Conservation (phyloP, 2,888 invertebrate genomes). For the Apoda limacodes region DNA sequence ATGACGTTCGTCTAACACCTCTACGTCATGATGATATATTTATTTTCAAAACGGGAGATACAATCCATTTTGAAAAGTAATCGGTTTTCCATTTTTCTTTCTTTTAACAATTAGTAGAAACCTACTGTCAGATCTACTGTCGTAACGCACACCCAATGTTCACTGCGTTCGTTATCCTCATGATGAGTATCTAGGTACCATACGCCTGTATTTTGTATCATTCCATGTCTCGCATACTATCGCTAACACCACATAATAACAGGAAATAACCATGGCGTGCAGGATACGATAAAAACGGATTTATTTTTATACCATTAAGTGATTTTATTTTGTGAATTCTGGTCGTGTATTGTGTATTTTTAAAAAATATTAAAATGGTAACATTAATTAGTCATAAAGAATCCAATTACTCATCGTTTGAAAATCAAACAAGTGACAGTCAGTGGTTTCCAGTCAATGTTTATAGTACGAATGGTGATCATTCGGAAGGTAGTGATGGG, state of each 20-base stretch:
- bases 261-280: conserved; percentile 49
- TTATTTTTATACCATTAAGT: conserved; percentile 15
- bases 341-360: conserved; percentile 31
- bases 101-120: neutral
- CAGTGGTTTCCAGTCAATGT: conserved; percentile 36
- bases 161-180: no score
- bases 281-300: conserved; percentile 58
- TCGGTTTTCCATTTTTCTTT: no score
- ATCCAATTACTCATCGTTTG: conserved; percentile 37
- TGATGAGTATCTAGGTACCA: no score
- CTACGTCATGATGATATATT: no score
- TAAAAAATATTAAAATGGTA: conserved; percentile 30
- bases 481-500: conserved; percentile 9
- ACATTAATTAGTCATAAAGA: conserved; percentile 29
- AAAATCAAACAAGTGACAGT: conserved; percentile 28
- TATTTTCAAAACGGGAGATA: no score
- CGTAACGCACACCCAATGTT: conserved; percentile 6
- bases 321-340: conserved; percentile 13
- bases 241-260: conserved; percentile 33
- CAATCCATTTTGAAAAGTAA: no score
- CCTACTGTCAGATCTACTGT: conserved; percentile 1
- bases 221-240: conserved; percentile 30
- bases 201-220: no score
- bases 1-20: no score
- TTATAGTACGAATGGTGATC: conserved; percentile 28